These are phyloP conservation scores for Tanypteryx hageni DNA, from an alignment of 2,888 invertebrate species.

Conservation along the genomic window DNA sequence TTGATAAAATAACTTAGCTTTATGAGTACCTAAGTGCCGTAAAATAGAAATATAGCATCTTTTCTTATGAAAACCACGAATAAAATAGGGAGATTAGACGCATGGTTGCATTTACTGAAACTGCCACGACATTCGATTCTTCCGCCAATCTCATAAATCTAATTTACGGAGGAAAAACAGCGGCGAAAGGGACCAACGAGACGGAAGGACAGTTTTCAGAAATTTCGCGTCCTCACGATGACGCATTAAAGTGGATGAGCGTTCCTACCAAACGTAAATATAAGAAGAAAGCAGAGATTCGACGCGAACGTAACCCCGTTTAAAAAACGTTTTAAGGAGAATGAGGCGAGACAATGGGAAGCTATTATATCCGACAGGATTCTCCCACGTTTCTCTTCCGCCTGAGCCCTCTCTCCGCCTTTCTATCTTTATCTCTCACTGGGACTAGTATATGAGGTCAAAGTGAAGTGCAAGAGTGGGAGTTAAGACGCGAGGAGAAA, in stretches of 20 bases:
- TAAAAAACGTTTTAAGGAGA: not conserved
- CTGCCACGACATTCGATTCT: too few relatives aligned
- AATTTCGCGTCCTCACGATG: not conserved
- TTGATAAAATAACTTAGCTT: too few relatives aligned
- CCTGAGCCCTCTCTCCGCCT: too few relatives aligned
- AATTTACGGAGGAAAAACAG: too few relatives aligned
- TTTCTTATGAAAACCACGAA: too few relatives aligned
- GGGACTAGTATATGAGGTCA: not conserved
- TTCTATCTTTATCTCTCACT: not conserved
- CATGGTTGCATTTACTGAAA: too few relatives aligned
- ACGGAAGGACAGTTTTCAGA: too few relatives aligned
- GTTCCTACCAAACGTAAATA: not conserved
- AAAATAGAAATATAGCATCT: too few relatives aligned
- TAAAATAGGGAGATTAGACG: too few relatives aligned
- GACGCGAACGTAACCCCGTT: not conserved
- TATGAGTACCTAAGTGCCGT: too few relatives aligned
- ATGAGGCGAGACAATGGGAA: not conserved
- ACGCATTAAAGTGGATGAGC: not conserved
- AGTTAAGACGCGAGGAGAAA: not conserved
- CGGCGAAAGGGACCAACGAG: too few relatives aligned
- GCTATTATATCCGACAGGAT: slow-evolving; percentile 7
- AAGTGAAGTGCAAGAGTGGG: not conserved
- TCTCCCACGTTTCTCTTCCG: slow-evolving; percentile 4
- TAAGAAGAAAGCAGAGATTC: not conserved
- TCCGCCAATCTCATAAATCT: too few relatives aligned